Conservation (phyloP, 1,140 invertebrate species). For the Galleria mellonella region DNA sequence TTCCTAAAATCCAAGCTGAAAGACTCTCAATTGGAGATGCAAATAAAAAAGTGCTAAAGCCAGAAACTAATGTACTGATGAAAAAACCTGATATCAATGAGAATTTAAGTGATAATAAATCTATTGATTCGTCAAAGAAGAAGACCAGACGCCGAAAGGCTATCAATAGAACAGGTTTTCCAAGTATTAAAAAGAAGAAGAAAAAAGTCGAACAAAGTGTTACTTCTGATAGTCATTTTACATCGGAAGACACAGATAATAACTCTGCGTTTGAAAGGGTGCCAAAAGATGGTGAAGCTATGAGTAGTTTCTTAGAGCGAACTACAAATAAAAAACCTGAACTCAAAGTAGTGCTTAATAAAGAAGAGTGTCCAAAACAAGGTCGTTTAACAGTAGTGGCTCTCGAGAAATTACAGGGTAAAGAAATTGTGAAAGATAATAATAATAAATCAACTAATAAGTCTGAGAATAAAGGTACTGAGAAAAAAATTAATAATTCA, state of each 20-base stretch:
- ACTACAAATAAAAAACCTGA: slow-evolving; percentile 66
- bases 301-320: slow-evolving; percentile 77
- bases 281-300: slow-evolving; percentile 78
- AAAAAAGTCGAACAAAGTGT: slow-evolving; percentile 75
- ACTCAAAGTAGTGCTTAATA: slow-evolving; percentile 65
- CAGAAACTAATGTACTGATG: slow-evolving; percentile 1
- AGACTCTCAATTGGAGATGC: slow-evolving; percentile 31
- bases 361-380: slow-evolving; percentile 70
- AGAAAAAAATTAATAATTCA: slow-evolving; percentile 38
- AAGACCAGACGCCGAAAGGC: slow-evolving; percentile 83
- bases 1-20: slow-evolving; percentile 58
- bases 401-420: slow-evolving; percentile 75
- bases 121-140: slow-evolving; percentile 71
- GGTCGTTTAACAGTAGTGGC: slow-evolving; percentile 75
- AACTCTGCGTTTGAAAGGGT: slow-evolving; percentile 77
- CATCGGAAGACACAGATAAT: slow-evolving; percentile 58
- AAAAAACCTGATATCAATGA: slow-evolving; percentile 32
- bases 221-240: slow-evolving; percentile 51
- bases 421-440: slow-evolving; percentile 36
- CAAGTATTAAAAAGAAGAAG: slow-evolving; percentile 89
- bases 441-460: slow-evolving; percentile 26
- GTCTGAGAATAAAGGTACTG: slow-evolving; percentile 17
- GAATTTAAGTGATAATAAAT: slow-evolving; percentile 32
- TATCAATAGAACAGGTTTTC: slow-evolving; percentile 91
- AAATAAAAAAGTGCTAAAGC: slow-evolving; percentile 28